A percentile compares a stretch with the other conserved stretches of the same genome.
phyloP scores from a whole-genome alignment of 2,797 vertebrate genomes.

The Eulemur mongoz region DNA sequence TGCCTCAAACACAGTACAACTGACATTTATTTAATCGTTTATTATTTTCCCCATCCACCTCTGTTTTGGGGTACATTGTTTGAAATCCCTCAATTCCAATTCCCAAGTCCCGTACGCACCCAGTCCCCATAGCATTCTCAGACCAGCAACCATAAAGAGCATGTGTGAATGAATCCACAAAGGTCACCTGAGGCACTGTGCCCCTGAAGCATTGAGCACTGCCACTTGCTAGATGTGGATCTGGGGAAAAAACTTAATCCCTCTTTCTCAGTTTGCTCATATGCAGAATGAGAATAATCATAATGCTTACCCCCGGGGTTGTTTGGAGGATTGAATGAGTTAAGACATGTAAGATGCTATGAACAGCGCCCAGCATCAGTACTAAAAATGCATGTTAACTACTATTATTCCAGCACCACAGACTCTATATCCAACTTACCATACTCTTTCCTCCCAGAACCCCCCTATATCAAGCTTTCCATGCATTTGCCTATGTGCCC shows the following conservation, averaged over 20 bases:
- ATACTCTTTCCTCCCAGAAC: not conserved
- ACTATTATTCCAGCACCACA: not conserved
- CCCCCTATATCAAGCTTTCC: not conserved
- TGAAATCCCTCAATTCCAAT: not conserved
- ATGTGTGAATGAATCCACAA: not conserved
- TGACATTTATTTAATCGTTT: not conserved
- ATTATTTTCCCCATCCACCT: not conserved
- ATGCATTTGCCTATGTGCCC: not conserved
- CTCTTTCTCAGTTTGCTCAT: not conserved
- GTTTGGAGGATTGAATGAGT: not conserved
- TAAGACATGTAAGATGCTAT: not conserved
- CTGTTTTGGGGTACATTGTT: not conserved
- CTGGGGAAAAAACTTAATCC: not conserved
- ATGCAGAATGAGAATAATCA: not conserved
- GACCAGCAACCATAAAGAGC: not conserved
- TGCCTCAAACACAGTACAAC: fast-evolving
- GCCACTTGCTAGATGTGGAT: not conserved
- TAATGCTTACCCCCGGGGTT: not conserved
- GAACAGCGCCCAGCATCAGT: not conserved
- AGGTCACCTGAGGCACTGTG: not conserved
- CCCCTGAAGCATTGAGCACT: not conserved
- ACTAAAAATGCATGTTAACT: not conserved
- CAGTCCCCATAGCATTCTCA: not conserved
- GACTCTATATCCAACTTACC: not conserved
- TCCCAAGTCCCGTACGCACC: not conserved